phyloP scores from a whole-genome alignment of 2,888 invertebrate genomes.

The Dasypolia templi region DNA sequence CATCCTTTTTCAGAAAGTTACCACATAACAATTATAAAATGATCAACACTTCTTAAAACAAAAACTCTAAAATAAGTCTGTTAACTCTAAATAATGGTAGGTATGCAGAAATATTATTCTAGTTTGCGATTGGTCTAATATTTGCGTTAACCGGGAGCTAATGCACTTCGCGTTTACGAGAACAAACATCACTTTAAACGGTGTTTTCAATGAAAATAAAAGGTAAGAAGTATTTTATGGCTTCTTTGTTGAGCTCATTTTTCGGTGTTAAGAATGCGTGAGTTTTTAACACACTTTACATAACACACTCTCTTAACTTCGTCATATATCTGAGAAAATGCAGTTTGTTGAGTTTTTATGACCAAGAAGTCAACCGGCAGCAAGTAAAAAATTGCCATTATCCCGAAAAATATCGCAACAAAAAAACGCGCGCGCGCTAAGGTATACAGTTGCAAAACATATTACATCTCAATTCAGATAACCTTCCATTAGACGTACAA shows the following conservation, averaged over 20 bases:
- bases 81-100: slow-evolving; percentile 28
- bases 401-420: not conserved
- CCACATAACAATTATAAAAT: not conserved
- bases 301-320: slow-evolving; percentile 22
- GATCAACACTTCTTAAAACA: not conserved
- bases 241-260: slow-evolving; percentile 48
- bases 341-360: slow-evolving; percentile 10
- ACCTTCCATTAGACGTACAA: slow-evolving; percentile 31
- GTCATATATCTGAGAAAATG: slow-evolving; percentile 24
- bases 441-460: not conserved
- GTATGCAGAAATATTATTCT: slow-evolving; percentile 47
- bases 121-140: slow-evolving; percentile 62
- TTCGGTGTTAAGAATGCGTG: slow-evolving; percentile 26
- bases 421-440: not conserved
- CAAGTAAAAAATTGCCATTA: not conserved
- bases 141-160: slow-evolving; percentile 59
- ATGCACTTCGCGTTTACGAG: slow-evolving; percentile 63
- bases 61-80: slow-evolving; percentile 10
- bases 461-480: slow-evolving; percentile 7
- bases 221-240: slow-evolving; percentile 38
- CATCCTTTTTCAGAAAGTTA: not conserved
- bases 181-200: slow-evolving; percentile 54
- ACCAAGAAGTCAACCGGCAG: not conserved
- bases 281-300: slow-evolving; percentile 37
- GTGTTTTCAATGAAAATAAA: slow-evolving; percentile 53